Evolutionary conservation across 2,113 vertebrate species (phyloP).

Genomic region (Stictonetta naevosa): DNA sequence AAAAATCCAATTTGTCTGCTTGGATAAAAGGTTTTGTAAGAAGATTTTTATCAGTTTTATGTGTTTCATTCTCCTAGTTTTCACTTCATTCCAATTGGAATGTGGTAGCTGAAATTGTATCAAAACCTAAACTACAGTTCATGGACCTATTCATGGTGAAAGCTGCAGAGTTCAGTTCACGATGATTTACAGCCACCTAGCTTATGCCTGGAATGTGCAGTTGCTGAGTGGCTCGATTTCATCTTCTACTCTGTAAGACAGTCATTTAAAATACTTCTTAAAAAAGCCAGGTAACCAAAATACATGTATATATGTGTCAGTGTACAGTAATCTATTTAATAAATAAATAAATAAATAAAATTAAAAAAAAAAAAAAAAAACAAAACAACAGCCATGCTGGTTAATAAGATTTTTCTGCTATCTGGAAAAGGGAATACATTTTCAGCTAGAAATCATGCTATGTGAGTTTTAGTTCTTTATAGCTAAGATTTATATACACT

Average conservation of each 20-base stretch:
- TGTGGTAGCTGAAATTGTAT: background rate
- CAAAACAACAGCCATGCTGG: background rate
- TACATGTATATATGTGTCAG: background rate
- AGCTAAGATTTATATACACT: slow-evolving; percentile 16
- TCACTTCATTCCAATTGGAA: background rate
- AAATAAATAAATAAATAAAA: no score
- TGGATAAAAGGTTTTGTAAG: background rate
- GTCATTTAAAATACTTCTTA: background rate
- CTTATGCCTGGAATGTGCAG: background rate
- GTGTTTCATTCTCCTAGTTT: background rate
- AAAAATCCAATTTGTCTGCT: background rate
- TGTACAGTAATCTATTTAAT: background rate
- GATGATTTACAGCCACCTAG: background rate
- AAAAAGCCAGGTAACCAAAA: background rate
- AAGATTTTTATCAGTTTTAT: background rate
- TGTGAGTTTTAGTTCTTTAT: background rate
- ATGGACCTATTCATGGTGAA: background rate
- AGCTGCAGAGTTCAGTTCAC: background rate
- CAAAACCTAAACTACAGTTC: background rate
- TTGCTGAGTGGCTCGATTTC: background rate
- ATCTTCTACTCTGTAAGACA: background rate
- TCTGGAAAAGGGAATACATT: background rate
- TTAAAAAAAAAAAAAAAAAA: no score
- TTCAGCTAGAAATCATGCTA: background rate
- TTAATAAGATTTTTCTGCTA: slow-evolving; percentile 11